These are phyloP conservation scores for Phoxinus dragarum DNA, from an alignment of 2,797 vertebrate species.

Conservation along the genomic window DNA sequence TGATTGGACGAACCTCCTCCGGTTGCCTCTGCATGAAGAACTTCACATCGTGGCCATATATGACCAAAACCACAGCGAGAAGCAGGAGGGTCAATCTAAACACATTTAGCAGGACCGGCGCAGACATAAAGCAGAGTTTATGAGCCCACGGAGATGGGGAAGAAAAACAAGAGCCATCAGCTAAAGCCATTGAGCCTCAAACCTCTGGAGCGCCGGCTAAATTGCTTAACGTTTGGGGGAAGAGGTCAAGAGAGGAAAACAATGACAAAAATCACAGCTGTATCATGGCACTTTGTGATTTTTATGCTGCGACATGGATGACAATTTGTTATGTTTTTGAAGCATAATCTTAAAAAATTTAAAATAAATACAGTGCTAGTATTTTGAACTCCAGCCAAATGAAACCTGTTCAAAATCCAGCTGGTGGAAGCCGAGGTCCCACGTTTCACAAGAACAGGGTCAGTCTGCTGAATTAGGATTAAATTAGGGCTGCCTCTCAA, in stretches of 20 bases:
- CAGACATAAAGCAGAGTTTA: slow-evolving; percentile 34
- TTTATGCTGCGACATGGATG: neutral
- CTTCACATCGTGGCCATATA: slow-evolving; percentile 5
- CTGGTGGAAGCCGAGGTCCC: neutral
- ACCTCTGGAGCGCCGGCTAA: slow-evolving; percentile 26
- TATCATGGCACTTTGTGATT: neutral
- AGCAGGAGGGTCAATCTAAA: slow-evolving; percentile 27
- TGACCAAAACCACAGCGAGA: slow-evolving; percentile 6
- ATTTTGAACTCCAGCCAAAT: neutral
- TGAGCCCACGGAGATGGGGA: neutral
- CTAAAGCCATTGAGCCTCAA: slow-evolving; percentile 26
- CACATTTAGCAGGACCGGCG: slow-evolving; percentile 17
- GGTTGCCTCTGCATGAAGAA: neutral
- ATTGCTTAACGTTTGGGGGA: neutral
- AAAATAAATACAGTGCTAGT: neutral
- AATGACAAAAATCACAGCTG: neutral
- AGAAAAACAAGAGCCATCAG: slow-evolving; percentile 34
- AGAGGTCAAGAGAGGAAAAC: neutral
- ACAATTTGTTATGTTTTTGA: neutral
- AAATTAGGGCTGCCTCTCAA: neutral
- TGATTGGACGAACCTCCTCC: neutral
- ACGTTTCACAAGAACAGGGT: neutral
- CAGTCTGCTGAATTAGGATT: neutral
- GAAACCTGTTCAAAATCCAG: neutral
- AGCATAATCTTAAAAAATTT: too few species aligned